Conservation (phyloP, 2,113 vertebrate species). For the Pristiophorus japonicus region DNA sequence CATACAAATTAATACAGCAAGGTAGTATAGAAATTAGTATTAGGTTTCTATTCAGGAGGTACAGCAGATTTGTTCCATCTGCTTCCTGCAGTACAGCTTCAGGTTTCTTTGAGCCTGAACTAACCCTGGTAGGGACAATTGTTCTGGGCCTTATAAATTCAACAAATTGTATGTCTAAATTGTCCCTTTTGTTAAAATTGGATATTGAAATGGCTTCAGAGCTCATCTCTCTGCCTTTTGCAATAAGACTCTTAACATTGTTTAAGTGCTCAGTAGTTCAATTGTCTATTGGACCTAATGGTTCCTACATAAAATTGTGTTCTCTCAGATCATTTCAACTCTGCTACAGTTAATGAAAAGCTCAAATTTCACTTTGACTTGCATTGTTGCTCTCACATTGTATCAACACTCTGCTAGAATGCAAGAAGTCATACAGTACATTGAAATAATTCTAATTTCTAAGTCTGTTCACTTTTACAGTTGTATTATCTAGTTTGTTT, state of each 20-base stretch:
- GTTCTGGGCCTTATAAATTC: not conserved
- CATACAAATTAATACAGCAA: not conserved
- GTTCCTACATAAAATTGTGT: not conserved
- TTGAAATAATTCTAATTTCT: not conserved
- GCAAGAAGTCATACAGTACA: not conserved
- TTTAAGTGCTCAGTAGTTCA: not conserved
- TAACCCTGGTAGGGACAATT: not conserved
- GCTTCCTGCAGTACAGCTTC: not conserved
- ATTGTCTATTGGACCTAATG: not conserved
- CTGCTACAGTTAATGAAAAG: not conserved
- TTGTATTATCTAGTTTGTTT: not conserved
- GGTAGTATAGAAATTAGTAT: not conserved
- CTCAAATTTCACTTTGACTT: not conserved
- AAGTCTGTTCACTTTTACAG: not conserved
- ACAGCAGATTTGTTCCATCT: not conserved
- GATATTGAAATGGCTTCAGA: not conserved
- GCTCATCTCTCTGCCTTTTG: not conserved
- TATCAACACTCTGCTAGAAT: not conserved
- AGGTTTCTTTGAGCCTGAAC: not conserved
- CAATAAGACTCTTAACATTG: not conserved
- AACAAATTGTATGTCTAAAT: not conserved
- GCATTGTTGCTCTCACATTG: not conserved
- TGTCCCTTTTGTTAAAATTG: not conserved
- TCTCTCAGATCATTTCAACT: not conserved
- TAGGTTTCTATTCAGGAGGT: not conserved